These are phyloP conservation scores for Chiridota heheva DNA, from an alignment of 35 echinoderm and acorn worm genomes.

Conservation along the genomic window DNA sequence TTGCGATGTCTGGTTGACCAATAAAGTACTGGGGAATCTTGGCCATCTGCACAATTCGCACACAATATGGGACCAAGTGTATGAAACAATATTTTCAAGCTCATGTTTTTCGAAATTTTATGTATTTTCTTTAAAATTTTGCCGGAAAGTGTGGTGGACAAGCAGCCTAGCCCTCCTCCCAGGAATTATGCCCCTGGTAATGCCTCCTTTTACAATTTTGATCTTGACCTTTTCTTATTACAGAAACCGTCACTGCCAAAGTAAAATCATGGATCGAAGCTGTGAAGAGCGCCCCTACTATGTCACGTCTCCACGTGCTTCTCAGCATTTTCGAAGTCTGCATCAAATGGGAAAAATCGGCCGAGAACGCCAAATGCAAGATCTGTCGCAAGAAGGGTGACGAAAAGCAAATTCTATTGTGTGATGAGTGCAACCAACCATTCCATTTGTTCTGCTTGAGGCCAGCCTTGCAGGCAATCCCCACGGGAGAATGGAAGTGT, in stretches of 20 bases:
- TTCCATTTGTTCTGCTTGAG: conserved; percentile 89
- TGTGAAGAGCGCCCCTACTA: conserved; percentile 30
- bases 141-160: no score
- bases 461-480: conserved; percentile 54
- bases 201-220: background rate
- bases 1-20: no score
- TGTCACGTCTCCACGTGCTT: conserved; percentile 82
- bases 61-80: no score
- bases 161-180: no score
- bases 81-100: no score
- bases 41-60: no score
- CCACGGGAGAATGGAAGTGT: conserved; percentile 85
- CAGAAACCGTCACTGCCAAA: conserved; percentile 54
- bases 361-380: conserved; percentile 95
- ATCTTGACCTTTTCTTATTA: background rate
- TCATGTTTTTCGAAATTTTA: no score
- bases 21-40: no score
- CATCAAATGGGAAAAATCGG: conserved; percentile 95
- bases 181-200: background rate
- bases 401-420: conserved; percentile 65
- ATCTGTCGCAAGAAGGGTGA: conserved; percentile 88
- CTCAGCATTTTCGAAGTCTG: conserved; percentile 80
- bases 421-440: conserved; percentile 94
- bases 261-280: conserved; percentile 70
- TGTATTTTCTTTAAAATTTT: no score